phyloP scores from a whole-genome alignment of 2,888 invertebrate genomes.

The Dromius quadrimaculatus region DNA sequence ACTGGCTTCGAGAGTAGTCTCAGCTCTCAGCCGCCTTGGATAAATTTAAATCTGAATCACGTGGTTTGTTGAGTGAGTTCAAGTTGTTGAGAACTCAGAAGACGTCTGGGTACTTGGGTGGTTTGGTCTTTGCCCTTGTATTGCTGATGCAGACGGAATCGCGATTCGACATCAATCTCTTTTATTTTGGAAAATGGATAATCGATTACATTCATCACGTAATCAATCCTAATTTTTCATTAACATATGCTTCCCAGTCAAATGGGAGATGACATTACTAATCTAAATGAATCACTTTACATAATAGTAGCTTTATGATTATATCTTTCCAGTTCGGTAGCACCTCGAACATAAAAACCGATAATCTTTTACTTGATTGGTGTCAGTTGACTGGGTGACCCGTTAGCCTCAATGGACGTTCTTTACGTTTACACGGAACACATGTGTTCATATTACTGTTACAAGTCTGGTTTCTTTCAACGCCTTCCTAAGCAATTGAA shows the following conservation, averaged over 20 bases:
- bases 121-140: too few relatives aligned
- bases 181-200: not conserved
- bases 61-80: constrained; percentile 18
- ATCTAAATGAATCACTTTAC: too few relatives aligned
- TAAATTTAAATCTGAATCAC: constrained; percentile 47
- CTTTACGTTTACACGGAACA: not conserved
- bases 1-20: constrained; percentile 12
- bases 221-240: not conserved
- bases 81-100: not conserved
- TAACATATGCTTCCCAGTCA: too few relatives aligned
- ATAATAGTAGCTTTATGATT: too few relatives aligned
- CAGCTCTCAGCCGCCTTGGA: not conserved
- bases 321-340: too few relatives aligned
- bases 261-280: too few relatives aligned
- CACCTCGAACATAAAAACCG: too few relatives aligned
- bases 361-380: too few relatives aligned
- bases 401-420: constrained; percentile 17
- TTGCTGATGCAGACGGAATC: not conserved
- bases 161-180: not conserved
- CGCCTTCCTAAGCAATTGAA: too few relatives aligned
- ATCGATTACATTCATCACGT: not conserved
- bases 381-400: constrained; percentile 24
- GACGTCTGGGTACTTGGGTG: too few relatives aligned
- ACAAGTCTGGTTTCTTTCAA: too few relatives aligned
- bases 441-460: too few relatives aligned